Evolutionary conservation across 1,140 invertebrate genomes (phyloP).

Genomic region (Diorhabda sublineata): DNA sequence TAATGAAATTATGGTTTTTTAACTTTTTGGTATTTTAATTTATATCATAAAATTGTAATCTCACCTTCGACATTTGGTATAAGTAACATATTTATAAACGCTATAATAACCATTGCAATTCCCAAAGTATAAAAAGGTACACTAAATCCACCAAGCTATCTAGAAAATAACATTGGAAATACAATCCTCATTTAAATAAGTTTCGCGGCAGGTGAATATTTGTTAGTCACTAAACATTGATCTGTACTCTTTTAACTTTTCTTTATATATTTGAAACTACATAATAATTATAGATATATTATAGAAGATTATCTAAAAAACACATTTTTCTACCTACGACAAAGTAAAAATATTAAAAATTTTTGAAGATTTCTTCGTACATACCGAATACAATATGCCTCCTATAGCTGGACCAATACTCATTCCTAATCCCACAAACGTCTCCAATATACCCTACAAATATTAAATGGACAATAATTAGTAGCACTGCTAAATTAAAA

Average conservation of each 20-base stretch:
- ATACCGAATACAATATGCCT: slow-evolving; percentile 70
- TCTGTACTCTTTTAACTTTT: not conserved
- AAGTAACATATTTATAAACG: slow-evolving; percentile 61
- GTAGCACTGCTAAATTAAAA: too few relatives aligned
- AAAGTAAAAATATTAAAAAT: not conserved
- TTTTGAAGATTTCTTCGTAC: slow-evolving; percentile 27
- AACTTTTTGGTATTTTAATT: too few relatives aligned
- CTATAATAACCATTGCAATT: slow-evolving; percentile 58
- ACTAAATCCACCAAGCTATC: slow-evolving; percentile 69
- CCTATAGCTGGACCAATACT: slow-evolving; percentile 73
- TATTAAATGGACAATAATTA: too few relatives aligned
- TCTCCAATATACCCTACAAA: slow-evolving; percentile 66
- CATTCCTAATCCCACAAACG: slow-evolving; percentile 73
- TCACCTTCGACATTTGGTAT: slow-evolving; percentile 58
- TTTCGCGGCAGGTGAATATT: not conserved
- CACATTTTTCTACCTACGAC: too few relatives aligned
- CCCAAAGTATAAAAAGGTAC: slow-evolving; percentile 71
- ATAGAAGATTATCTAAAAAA: too few relatives aligned
- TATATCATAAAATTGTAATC: not conserved
- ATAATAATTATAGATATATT: not conserved
- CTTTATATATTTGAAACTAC: not conserved
- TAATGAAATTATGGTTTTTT: too few relatives aligned
- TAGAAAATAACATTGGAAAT: slow-evolving; percentile 48
- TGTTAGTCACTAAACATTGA: not conserved
- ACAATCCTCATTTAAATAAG: too few relatives aligned